Conservation (phyloP, 2,888 invertebrate genomes). For the Conops quadrifasciatus region DNA sequence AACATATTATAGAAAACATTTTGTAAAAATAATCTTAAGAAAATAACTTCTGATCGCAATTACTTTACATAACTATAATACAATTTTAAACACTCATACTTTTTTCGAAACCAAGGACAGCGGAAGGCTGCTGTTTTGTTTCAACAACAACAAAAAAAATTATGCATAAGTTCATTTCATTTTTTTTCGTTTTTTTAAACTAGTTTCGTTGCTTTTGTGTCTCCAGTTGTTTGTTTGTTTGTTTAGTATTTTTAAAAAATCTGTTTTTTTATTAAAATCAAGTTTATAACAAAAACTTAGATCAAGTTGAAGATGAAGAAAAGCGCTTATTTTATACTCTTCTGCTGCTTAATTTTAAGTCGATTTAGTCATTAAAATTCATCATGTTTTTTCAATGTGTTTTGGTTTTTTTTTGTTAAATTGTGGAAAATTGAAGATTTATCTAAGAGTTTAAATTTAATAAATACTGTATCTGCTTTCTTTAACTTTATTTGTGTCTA, state of each 20-base stretch:
- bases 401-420: constrained; percentile 30
- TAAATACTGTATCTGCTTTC: constrained; percentile 33
- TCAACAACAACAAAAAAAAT: no score
- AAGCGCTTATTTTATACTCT: not conserved
- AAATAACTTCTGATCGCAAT: no score
- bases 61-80: no score
- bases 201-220: constrained; percentile 4
- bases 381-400: constrained; percentile 32
- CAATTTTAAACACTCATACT: no score
- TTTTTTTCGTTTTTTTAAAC: not conserved
- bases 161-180: no score
- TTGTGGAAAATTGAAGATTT: constrained; percentile 33
- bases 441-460: constrained; percentile 32
- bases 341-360: not conserved
- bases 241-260: not conserved
- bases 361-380: constrained; percentile 22
- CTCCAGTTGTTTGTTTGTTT: not conserved
- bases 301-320: not conserved
- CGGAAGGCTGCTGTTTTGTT: no score
- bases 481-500: constrained; percentile 28
- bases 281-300: not conserved
- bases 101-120: no score
- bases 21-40: no score
- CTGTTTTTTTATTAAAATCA: not conserved
- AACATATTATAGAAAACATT: no score